phyloP scores from a whole-genome alignment of 2,888 invertebrate genomes.

The Thera obeliscata region DNA sequence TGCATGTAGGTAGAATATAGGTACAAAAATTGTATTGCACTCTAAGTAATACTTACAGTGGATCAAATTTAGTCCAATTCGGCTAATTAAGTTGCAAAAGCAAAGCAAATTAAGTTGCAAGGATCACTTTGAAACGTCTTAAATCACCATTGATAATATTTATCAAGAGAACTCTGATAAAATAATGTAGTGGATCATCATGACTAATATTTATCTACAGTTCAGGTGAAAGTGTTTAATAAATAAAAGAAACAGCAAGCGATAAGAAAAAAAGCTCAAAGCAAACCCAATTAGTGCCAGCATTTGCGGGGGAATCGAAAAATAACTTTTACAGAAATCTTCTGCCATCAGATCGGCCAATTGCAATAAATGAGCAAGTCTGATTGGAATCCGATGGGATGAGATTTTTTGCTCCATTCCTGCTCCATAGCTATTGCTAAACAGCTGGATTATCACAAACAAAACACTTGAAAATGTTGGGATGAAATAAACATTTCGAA shows the following conservation, averaged over 20 bases:
- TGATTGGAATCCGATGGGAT: slow-evolving; percentile 73
- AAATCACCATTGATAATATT: neutral
- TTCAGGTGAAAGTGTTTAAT: too few relatives aligned
- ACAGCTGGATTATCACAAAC: slow-evolving; percentile 10
- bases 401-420: slow-evolving; percentile 61
- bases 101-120: too few relatives aligned
- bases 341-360: slow-evolving; percentile 69
- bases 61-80: too few relatives aligned
- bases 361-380: slow-evolving; percentile 72
- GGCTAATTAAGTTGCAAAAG: too few relatives aligned
- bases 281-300: slow-evolving; percentile 25
- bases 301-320: slow-evolving; percentile 39
- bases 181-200: too few relatives aligned
- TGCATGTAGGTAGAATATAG: too few relatives aligned
- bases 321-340: slow-evolving; percentile 62
- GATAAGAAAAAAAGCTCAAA: slow-evolving; percentile 1
- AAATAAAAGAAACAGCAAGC: neutral
- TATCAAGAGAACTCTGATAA: neutral
- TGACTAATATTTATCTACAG: too few relatives aligned
- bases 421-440: slow-evolving; percentile 25
- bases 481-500: neutral
- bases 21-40: too few relatives aligned
- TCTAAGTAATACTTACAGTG: too few relatives aligned
- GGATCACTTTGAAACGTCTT: too few relatives aligned
- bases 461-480: neutral